Evolutionary conservation across 1,140 invertebrate genomes (phyloP).

Genomic region (Mya arenaria): DNA sequence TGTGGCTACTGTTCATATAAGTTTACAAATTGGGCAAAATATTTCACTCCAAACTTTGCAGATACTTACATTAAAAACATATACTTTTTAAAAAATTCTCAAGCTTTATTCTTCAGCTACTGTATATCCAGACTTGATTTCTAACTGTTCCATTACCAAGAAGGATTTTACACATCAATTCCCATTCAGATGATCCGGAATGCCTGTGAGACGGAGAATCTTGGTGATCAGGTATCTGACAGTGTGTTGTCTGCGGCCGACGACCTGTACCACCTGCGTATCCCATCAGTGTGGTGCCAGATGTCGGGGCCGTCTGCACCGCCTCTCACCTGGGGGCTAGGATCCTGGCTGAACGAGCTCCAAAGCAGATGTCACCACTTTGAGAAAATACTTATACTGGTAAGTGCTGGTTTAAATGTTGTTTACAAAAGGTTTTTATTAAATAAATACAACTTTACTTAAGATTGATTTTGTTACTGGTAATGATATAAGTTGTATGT

Average conservation of each 20-base stretch:
- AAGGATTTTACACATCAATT: too few species aligned
- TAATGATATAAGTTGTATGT: background rate
- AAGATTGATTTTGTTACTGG: background rate
- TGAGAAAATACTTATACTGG: constrained; percentile 74
- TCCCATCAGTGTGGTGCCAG: constrained; percentile 76
- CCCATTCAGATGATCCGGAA: constrained; percentile 77
- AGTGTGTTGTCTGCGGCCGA: constrained; percentile 76
- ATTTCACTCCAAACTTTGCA: too few species aligned
- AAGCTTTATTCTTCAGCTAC: too few species aligned
- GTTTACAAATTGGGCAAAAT: too few species aligned
- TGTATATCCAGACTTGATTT: too few species aligned
- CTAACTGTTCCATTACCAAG: too few species aligned
- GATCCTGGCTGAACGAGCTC: constrained; percentile 77
- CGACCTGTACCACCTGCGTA: constrained; percentile 77
- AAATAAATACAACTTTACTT: too few species aligned
- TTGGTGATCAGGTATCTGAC: constrained; percentile 76
- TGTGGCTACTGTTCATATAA: too few species aligned
- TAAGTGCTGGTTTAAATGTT: constrained; percentile 3
- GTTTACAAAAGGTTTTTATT: too few species aligned
- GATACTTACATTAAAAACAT: too few species aligned
- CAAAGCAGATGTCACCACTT: constrained; percentile 77
- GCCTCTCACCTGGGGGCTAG: constrained; percentile 72
- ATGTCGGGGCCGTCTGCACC: constrained; percentile 76
- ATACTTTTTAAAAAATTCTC: too few species aligned
- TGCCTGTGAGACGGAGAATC: constrained; percentile 74